phyloP scores from a whole-genome alignment of 2,888 invertebrate species.

The Phengaris arion region DNA sequence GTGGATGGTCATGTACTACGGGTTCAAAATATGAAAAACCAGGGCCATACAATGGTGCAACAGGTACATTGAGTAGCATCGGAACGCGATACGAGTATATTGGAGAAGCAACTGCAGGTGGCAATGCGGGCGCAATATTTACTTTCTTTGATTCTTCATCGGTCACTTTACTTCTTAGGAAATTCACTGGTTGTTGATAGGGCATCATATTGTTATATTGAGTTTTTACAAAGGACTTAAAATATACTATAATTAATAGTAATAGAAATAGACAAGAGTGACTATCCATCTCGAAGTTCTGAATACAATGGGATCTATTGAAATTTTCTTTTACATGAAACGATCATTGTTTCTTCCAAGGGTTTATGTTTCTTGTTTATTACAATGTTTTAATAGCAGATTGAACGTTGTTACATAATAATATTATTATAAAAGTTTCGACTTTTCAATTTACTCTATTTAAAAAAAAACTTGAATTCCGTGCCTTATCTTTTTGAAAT shows the following conservation, averaged over 20 bases:
- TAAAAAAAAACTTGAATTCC: too few species aligned
- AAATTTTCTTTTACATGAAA: background rate
- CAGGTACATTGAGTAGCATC: slow-evolving; percentile 38
- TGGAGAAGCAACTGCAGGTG: slow-evolving; percentile 3
- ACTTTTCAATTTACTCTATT: too few species aligned
- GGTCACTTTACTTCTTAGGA: background rate
- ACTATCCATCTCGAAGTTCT: background rate
- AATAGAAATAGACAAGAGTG: background rate
- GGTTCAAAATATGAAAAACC: slow-evolving; percentile 56
- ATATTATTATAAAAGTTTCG: too few species aligned
- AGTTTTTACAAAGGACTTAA: background rate
- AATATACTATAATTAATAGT: background rate
- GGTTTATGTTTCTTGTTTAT: slow-evolving; percentile 10
- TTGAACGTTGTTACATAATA: background rate
- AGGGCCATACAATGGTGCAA: slow-evolving; percentile 50
- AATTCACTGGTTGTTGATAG: slow-evolving; percentile 17
- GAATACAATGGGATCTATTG: background rate
- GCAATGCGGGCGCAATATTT: slow-evolving; percentile 31
- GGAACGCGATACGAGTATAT: slow-evolving; percentile 34
- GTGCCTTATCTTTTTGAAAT: too few species aligned
- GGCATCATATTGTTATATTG: slow-evolving; percentile 5
- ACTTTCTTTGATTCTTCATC: background rate
- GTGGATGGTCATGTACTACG: slow-evolving; percentile 62
- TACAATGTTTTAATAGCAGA: background rate
- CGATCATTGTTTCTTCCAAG: background rate